A percentile compares a stretch with the other conserved stretches of the same genome.
These are phyloP conservation scores for Bufotes viridis DNA, from an alignment of 2,797 vertebrate species.

Conservation along the genomic window DNA sequence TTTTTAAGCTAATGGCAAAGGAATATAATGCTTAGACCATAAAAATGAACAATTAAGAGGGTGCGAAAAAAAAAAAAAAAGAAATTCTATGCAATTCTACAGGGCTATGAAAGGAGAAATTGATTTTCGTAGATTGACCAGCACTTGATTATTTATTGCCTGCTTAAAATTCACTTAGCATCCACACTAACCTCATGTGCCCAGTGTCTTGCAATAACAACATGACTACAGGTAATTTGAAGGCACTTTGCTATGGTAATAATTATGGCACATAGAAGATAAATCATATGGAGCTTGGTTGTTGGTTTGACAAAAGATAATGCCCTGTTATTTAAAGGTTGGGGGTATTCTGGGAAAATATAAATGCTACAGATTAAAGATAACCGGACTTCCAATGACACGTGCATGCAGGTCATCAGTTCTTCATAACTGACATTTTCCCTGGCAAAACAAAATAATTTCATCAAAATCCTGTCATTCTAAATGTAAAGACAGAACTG, in stretches of 20 bases:
- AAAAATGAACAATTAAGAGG: conserved; percentile 42
- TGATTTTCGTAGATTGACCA: conserved; percentile 51
- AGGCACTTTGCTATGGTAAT: conserved; percentile 25
- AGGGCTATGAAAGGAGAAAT: conserved; percentile 40
- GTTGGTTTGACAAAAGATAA: conserved; percentile 9
- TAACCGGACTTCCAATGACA: conserved; percentile 19
- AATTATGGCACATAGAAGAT: conserved; percentile 26
- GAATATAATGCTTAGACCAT: conserved; percentile 27
- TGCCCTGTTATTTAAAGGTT: conserved; percentile 36
- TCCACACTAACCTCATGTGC: conserved; percentile 37
- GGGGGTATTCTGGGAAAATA: conserved; percentile 8
- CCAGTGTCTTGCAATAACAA: conserved; percentile 46
- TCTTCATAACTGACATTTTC: conserved; percentile 36
- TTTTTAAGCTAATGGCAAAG: conserved; percentile 5
- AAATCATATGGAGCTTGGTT: neutral
- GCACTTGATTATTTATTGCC: conserved; percentile 43
- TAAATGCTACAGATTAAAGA: conserved; percentile 42
- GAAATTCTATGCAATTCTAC: conserved; percentile 22
- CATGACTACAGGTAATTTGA: conserved; percentile 39
- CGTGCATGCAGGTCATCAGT: conserved; percentile 25
- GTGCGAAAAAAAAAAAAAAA: neutral
- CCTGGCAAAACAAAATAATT: conserved; percentile 53
- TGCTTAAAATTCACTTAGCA: conserved; percentile 54
- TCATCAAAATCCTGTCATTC: conserved; percentile 25
- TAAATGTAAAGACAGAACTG: conserved; percentile 3